Base-by-base conservation (phyloP, 2,888 invertebrate species). In the Steinernema hermaphroditum region DNA sequence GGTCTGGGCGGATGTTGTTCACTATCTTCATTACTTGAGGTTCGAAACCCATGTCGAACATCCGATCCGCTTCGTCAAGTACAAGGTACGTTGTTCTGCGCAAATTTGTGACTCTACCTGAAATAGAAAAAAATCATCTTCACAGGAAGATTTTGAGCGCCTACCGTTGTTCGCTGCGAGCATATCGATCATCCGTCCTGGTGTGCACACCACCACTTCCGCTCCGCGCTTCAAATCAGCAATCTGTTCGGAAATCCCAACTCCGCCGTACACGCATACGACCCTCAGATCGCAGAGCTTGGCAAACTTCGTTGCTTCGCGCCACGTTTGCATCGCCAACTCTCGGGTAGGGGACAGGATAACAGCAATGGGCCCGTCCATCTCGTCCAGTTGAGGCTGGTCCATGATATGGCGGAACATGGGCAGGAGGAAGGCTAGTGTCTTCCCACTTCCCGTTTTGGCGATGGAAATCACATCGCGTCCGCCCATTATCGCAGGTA, bases 101-200 rank as follows among this genome's bases (percentile, higher is more conserved):
- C 75, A 98, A 89, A 89, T 99, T 99, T 8, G 98, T 99, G 0
- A 98, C 97, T 80, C 95, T 91, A 49, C 90, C 90, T 89, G 81
- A 57, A 85, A 74, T 16, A 32, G 41, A 29, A 19, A n/a, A 22
- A 19, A 4, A 12, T 37, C 12, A 37, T 37, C 12, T 37, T 4
- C 12, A 12, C 37, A 4, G 12, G 4, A 12, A n/a, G n/a, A n/a
- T n/a, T 37, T 44, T 29, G 43, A 70, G 71, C 43, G 76, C 83
- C 72, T 76, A 77, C 96, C 97, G 62, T 93, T 94, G 88, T 99
- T 99, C 0, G 97, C 98, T 0, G 97, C 95, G 81, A 99, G 88
- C 96, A 98, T 97, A 88, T 99, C 98, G 76, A 99, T 99, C 98
- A 98, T 98, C 68, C 98, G 91, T 0, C 98, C 98, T 0, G 98